Conservation (phyloP, 2,113 vertebrate genomes). For the Centropristis striata region DNA sequence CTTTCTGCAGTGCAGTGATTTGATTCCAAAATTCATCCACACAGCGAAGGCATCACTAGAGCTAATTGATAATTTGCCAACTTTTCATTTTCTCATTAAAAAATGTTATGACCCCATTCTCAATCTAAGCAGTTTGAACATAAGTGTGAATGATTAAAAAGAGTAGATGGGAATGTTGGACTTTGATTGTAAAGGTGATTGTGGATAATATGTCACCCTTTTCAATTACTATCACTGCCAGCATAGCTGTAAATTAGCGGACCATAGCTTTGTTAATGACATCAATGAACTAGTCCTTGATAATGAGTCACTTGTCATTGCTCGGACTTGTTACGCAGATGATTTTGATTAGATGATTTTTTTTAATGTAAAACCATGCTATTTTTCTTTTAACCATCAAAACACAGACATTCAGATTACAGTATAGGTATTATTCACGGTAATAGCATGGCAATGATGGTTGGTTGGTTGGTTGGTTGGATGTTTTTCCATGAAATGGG, state of each 20-base stretch:
- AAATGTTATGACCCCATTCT: slow-evolving; percentile 10
- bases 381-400: too few relatives aligned
- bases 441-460: too few relatives aligned
- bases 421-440: too few relatives aligned
- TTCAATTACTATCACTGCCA: slow-evolving; percentile 39
- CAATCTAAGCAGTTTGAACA: slow-evolving; percentile 15
- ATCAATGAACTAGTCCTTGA: slow-evolving; percentile 16
- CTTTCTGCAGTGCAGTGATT: slow-evolving; percentile 8
- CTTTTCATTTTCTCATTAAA: slow-evolving; percentile 16
- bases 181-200: slow-evolving; percentile 29
- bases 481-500: background rate
- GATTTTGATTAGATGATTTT: too few relatives aligned
- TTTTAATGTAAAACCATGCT: too few relatives aligned
- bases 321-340: slow-evolving; percentile 19
- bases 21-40: background rate
- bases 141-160: slow-evolving; percentile 42
- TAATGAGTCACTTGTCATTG: slow-evolving; percentile 48
- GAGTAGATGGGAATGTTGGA: slow-evolving; percentile 35
- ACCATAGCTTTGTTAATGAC: slow-evolving; percentile 24
- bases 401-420: too few relatives aligned
- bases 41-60: background rate
- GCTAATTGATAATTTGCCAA: slow-evolving; percentile 22
- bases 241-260: slow-evolving; percentile 40
- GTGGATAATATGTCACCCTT: slow-evolving; percentile 35
- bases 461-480: too few relatives aligned